Evolutionary conservation across 2,888 invertebrate species (phyloP), one percentile per base, ranked within the genome.

Genomic region (Tortricodes alternella): DNA sequence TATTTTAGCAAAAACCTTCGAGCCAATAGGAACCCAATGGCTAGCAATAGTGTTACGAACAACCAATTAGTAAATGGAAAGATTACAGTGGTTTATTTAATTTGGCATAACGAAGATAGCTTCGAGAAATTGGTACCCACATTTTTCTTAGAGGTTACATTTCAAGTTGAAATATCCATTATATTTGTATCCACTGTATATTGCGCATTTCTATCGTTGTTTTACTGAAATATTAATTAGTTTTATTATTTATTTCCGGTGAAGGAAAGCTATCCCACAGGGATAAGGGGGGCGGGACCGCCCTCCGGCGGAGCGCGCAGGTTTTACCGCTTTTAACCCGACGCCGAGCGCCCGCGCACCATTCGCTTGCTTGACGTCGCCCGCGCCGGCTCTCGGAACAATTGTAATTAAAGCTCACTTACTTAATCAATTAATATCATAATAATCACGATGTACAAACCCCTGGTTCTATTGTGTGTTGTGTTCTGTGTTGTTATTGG

Each of bases 401-500:
- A 48, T 34, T 39, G 48, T 46, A 52, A 37, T 55, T 59, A 52
- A 7, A 46, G 3, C 23, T 46, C 11, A 9, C 5, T 53, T 59
- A 60, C 65, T 64, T 61, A 58, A 63, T 58, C 16, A 6, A 11
- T 11, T 5, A 48, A 27, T 32, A 6, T 21, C n/a, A 53, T 4
- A 21, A 27, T 46, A 62, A 63, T 50, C 57, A 59, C 72, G 65
- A 89, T 89, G 89, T 82, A 78, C 64, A 89, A 89, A 69, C 77
- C 80, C 7, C 53, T 84, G 16, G 70, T 85, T 68, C 48, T 88
- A 53, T 67, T 88, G 63, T 83, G 87, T 83, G 80, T 80, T 62
- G 69, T 85, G 67, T 80, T 71, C 71, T 80, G 78, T 75, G 82
- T 84, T 61, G 74, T 87, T 27, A 78, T 85, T 63, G 89, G 89